Evolutionary conservation across 2,888 invertebrate genomes (phyloP).

Genomic region (Nasonovia ribisnigri): DNA sequence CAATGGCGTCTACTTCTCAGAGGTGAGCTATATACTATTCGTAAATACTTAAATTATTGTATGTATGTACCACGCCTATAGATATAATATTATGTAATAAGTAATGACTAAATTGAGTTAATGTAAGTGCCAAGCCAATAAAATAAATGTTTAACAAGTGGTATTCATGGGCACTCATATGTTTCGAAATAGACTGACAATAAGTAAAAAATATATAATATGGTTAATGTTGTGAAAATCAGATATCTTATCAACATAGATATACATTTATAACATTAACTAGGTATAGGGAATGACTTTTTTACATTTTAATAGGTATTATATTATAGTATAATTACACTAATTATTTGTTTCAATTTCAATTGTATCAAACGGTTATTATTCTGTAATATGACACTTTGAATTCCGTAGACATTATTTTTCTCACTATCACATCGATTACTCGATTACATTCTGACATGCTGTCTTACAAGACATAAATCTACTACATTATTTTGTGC

Average conservation of each 20-base stretch:
- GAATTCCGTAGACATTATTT: background rate
- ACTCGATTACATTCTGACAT: background rate
- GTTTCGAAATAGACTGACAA: background rate
- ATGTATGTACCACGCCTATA: too few relatives aligned
- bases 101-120: background rate
- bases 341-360: background rate
- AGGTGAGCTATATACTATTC: background rate
- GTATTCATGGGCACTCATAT: too few relatives aligned
- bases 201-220: background rate
- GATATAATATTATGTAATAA: background rate
- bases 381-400: background rate
- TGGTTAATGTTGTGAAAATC: background rate
- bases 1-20: background rate
- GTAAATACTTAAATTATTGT: background rate
- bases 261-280: background rate
- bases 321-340: background rate
- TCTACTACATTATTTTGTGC: background rate
- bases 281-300: background rate
- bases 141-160: background rate
- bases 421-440: background rate
- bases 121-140: background rate
- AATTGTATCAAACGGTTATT: background rate
- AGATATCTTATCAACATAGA: background rate
- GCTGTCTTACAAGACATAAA: background rate
- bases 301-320: background rate